Percentiles rank a stretch among this genome's conserved stretches.
Evolutionary conservation across 1,140 invertebrate species (phyloP).

Genomic region (Eupeodes corollae): DNA sequence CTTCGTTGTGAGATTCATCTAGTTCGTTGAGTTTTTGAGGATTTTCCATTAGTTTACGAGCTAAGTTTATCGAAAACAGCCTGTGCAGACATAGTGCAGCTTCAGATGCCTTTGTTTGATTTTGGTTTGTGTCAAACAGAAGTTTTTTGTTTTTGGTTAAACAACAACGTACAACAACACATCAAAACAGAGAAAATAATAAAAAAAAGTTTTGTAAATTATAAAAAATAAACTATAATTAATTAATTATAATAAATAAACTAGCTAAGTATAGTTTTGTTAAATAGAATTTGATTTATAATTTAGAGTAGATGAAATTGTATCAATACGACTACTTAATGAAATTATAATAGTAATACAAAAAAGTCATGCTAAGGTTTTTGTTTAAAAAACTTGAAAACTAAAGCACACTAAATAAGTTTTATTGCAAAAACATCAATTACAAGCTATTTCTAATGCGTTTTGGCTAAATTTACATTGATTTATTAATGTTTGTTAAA

Average conservation of each 20-base stretch:
- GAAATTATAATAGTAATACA: too few relatives aligned
- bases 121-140: constrained; percentile 6
- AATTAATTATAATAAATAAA: not conserved
- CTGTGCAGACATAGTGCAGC: constrained; percentile 40
- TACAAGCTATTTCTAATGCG: too few relatives aligned
- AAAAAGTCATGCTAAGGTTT: too few relatives aligned
- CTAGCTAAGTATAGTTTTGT: not conserved
- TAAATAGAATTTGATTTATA: too few relatives aligned
- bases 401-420: too few relatives aligned
- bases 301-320: too few relatives aligned
- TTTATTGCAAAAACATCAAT: too few relatives aligned
- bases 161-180: not conserved
- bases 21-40: not conserved
- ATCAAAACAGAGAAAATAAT: not conserved
- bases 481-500: constrained; percentile 15
- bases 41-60: constrained; percentile 11
- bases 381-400: too few relatives aligned
- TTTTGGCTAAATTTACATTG: not conserved
- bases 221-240: too few relatives aligned
- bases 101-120: constrained; percentile 31
- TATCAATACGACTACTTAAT: too few relatives aligned
- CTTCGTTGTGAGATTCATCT: too few relatives aligned
- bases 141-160: constrained; percentile 3
- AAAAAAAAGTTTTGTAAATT: not conserved
- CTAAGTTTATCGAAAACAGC: constrained; percentile 39